phyloP scores from a whole-genome alignment of 2,888 invertebrate genomes.

The Drosophila monieri region DNA sequence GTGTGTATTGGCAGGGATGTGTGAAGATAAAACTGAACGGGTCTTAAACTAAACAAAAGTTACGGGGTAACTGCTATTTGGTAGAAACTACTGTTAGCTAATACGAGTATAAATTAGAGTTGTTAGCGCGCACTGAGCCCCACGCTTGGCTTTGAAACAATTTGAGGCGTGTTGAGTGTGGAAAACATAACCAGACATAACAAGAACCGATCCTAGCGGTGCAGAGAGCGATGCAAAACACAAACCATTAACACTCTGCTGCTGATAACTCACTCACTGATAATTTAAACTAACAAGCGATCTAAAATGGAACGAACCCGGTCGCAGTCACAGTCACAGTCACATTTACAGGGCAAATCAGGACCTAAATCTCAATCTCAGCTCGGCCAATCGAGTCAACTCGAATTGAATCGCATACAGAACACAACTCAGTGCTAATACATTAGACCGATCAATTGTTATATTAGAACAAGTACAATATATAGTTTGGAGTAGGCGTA shows the following conservation, averaged over 20 bases:
- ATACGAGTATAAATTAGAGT: conserved; percentile 48
- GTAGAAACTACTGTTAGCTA: conserved; percentile 45
- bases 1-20: background rate
- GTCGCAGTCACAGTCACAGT: conserved; percentile 32
- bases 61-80: conserved; percentile 51
- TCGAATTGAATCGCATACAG: conserved; percentile 45
- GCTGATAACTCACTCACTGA: conserved; percentile 37
- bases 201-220: conserved; percentile 30
- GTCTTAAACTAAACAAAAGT: conserved; percentile 68
- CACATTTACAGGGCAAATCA: conserved; percentile 30
- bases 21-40: conserved; percentile 38
- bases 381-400: conserved; percentile 50
- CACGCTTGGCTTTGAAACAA: conserved; percentile 44
- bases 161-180: conserved; percentile 33
- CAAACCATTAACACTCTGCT: conserved; percentile 54
- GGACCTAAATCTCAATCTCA: conserved; percentile 35
- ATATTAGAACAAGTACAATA: conserved; percentile 34
- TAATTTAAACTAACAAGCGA: conserved; percentile 54
- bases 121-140: conserved; percentile 54
- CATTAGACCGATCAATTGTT: conserved; percentile 36
- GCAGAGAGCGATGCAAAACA: conserved; percentile 30
- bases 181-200: conserved; percentile 46
- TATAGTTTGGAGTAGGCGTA: conserved; percentile 46
- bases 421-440: conserved; percentile 73
- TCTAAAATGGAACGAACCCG: conserved; percentile 46